These are phyloP conservation scores for Piaya cayana DNA, from an alignment of 2,113 vertebrate species.

Conservation along the genomic window DNA sequence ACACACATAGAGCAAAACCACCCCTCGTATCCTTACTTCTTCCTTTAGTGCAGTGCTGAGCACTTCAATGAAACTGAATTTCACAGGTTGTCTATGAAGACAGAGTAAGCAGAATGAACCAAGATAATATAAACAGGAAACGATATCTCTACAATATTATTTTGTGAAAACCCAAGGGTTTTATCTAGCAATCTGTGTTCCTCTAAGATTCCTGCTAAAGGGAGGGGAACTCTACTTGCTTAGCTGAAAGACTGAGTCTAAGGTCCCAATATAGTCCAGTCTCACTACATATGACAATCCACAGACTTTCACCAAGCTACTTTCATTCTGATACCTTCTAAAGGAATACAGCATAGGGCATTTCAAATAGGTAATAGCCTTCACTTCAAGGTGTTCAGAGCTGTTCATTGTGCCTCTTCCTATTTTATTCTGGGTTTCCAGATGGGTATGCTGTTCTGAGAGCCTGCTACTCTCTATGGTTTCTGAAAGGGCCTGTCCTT, in stretches of 20 bases:
- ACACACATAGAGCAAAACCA: not conserved
- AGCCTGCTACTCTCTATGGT: not conserved
- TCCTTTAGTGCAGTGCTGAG: not conserved
- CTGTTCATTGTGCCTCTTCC: not conserved
- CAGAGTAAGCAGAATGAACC: not conserved
- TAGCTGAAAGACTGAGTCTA: not conserved
- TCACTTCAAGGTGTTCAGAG: not conserved
- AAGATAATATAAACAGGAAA: not conserved
- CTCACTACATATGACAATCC: not conserved
- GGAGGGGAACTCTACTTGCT: not conserved
- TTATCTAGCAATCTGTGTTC: not conserved
- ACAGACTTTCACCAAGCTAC: not conserved
- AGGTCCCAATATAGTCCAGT: not conserved
- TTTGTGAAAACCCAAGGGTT: not conserved
- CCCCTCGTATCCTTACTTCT: fast-evolving
- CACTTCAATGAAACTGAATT: not conserved
- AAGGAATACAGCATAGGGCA: not conserved
- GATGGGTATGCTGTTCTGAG: not conserved
- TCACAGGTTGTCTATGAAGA: not conserved
- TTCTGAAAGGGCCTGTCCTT: not conserved
- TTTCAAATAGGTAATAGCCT: not conserved
- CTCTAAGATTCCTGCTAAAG: not conserved
- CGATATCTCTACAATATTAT: not conserved
- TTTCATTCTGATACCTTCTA: not conserved
- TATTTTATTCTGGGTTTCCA: not conserved